Base-by-base conservation (phyloP, 2,888 invertebrate genomes). In the Nemurella pictetii region DNA sequence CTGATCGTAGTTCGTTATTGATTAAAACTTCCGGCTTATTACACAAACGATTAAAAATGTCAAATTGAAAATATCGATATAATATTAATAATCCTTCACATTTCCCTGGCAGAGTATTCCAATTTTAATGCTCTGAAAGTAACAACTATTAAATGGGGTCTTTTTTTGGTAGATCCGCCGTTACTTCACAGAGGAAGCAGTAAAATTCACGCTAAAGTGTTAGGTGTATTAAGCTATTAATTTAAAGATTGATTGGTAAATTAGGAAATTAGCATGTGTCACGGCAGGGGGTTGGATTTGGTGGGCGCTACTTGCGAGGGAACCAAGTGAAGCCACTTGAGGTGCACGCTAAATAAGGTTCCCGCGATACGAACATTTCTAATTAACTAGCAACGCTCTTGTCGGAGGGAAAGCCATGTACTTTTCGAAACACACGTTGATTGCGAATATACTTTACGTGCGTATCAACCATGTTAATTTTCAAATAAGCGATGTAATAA, bases 191-290 rank as follows among this genome's bases (percentile, higher is more conserved):
- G n/a, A n/a, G 55, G 15, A 55, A 55, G 55, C 20, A 20, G 55
- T 20, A 55, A 55, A 55, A 55, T 55, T 55, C 55, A n/a, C 28
- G 75, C n/a, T 29, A 20, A 78, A 78, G 78, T 78, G 78, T 78
- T 29, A 78, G 55, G 55, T 20, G 20, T 20, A 55, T 55, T 78
- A 30, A 78, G 28, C 30, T 78, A 78, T 78, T 78, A 78, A 78
- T 78, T 29, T 30, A 30, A 78, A 78, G 78, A 78, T 78, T 78
- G 78, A 78, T 29, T 30, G 78, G 78, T 27, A 78, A 78, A 78
- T 78, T 78, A 78, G 29, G 28, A n/a, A 29, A 78, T 29, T 78
- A 78, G 78, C 78, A 77, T 77, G 78, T 30, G 78, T 4, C 78
- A 78, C 78, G 78, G 29, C 30, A 78, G 78, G n/a, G 29, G 55